Percentiles rank a stretch among this genome's conserved stretches.
Conservation (phyloP, 2,888 invertebrate species). For the Agrotis clavis region DNA sequence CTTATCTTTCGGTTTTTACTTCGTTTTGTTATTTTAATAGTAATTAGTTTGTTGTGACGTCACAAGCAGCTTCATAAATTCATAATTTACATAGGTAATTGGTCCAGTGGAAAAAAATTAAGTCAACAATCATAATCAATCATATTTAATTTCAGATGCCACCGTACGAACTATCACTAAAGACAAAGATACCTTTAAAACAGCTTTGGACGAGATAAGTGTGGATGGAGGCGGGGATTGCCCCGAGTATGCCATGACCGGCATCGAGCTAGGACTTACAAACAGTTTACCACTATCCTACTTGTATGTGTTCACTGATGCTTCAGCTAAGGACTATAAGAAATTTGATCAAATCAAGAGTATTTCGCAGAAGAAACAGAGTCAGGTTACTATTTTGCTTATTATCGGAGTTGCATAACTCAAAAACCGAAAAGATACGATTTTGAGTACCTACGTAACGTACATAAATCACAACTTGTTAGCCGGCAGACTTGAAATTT, state of each 20-base stretch:
- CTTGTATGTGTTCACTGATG: constrained; percentile 84
- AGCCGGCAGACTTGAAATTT: background rate
- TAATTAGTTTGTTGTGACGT: background rate
- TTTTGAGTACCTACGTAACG: too few species aligned
- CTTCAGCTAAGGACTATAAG: constrained; percentile 74
- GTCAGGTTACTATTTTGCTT: constrained; percentile 72
- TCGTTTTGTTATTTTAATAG: constrained; percentile 1
- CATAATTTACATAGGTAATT: too few species aligned
- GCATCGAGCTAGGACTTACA: constrained; percentile 75
- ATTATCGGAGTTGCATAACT: background rate
- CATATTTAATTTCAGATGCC: constrained; percentile 63
- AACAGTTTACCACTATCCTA: constrained; percentile 75
- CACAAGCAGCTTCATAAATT: background rate
- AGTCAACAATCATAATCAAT: background rate
- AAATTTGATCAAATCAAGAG: constrained; percentile 69
- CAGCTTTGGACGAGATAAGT: constrained; percentile 58
- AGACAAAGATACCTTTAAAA: constrained; percentile 69
- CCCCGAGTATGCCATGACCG: constrained; percentile 78
- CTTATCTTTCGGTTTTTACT: constrained; percentile 11
- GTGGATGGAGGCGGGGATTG: constrained; percentile 75
- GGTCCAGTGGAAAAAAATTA: background rate
- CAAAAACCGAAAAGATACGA: too few species aligned
- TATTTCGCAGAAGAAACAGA: constrained; percentile 72
- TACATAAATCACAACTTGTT: too few species aligned
- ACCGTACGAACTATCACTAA: constrained; percentile 66